Conservation (phyloP, 2,797 vertebrate genomes). For the Rhabdophis nuchalis region DNA sequence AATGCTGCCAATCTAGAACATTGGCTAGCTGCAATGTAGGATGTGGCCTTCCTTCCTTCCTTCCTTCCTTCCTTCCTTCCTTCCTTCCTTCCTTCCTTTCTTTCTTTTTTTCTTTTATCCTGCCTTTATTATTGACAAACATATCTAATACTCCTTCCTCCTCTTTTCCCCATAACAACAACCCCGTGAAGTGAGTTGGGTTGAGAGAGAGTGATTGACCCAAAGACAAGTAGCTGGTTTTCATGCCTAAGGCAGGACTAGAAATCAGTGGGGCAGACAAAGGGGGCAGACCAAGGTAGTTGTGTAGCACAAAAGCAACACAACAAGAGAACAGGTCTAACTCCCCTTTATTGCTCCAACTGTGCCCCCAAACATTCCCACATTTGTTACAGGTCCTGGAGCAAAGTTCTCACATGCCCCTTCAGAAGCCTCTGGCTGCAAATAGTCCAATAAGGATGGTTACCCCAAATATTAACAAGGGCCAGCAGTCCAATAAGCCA, state of each 20-base stretch:
- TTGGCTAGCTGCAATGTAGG: background rate
- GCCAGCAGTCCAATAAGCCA: too few relatives aligned
- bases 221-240: background rate
- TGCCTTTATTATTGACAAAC: background rate
- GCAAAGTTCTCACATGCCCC: too few relatives aligned
- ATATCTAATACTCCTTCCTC: background rate
- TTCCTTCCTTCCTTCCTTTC: too few relatives aligned
- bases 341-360: too few relatives aligned
- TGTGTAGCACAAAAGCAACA: too few relatives aligned
- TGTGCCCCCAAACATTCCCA: too few relatives aligned
- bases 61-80: fast-evolving
- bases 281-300: background rate
- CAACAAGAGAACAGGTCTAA: too few relatives aligned
- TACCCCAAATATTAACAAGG: too few relatives aligned
- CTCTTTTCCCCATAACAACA: background rate
- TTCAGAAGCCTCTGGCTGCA: too few relatives aligned
- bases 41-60: background rate
- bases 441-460: too few relatives aligned
- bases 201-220: background rate
- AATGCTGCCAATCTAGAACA: background rate
- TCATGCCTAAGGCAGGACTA: background rate
- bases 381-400: too few relatives aligned
- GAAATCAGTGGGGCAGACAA: background rate
- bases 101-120: background rate
- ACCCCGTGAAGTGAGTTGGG: background rate